phyloP scores from a whole-genome alignment of 2,797 vertebrate genomes.

The Phalloptychus januarius region DNA sequence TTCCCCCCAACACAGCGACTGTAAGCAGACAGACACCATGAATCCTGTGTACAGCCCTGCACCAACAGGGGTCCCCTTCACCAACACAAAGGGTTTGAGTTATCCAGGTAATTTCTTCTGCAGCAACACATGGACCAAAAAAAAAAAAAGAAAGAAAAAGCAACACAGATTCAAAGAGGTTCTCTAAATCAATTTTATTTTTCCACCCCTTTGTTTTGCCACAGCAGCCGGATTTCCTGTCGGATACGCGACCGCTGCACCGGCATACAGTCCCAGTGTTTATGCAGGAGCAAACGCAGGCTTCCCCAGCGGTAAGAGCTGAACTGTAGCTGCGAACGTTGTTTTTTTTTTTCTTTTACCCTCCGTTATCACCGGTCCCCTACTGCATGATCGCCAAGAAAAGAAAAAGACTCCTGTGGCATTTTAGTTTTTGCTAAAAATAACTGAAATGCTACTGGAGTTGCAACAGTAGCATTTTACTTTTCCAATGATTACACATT shows the following conservation, averaged over 20 bases:
- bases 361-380: not conserved
- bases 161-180: not conserved
- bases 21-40: constrained; percentile 83
- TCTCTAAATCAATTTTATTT: not conserved
- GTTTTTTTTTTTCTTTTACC: not conserved
- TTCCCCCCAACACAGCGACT: constrained; percentile 48
- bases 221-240: constrained; percentile 92
- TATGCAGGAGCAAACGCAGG: constrained; percentile 93
- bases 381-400: not conserved
- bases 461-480: not conserved
- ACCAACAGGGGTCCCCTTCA: constrained; percentile 95
- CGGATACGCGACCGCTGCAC: constrained; percentile 90
- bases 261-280: constrained; percentile 90
- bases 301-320: constrained; percentile 87
- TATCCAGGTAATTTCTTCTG: constrained; percentile 87
- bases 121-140: not conserved
- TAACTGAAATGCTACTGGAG: no score
- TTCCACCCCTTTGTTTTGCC: constrained; percentile 1
- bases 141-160: not conserved
- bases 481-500: not conserved
- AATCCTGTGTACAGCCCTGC: constrained; percentile 98
- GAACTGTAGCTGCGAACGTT: not conserved
- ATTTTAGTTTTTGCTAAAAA: not conserved
- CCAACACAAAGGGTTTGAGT: constrained; percentile 95
- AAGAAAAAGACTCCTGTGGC: not conserved